phyloP scores from a whole-genome alignment of 2,113 vertebrate species.

The Balaeniceps rex region DNA sequence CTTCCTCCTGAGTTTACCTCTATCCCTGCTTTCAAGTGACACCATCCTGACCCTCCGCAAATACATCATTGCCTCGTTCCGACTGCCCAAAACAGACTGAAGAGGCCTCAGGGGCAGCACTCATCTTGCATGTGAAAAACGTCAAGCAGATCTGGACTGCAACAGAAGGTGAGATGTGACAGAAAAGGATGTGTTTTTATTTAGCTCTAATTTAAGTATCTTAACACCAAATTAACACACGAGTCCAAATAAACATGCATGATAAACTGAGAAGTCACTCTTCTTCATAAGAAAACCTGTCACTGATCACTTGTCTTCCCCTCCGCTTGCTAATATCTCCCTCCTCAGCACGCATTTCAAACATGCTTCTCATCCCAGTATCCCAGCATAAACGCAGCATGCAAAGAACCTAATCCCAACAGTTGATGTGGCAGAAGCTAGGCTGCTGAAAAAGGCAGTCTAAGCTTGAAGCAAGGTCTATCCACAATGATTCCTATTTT shows the following conservation, averaged over 20 bases:
- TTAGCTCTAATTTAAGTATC: neutral
- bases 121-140: neutral
- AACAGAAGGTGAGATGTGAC: neutral
- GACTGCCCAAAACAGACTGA: neutral
- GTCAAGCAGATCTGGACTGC: neutral
- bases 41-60: neutral
- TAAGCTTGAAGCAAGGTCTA: neutral
- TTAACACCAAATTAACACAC: neutral
- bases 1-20: neutral
- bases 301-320: neutral
- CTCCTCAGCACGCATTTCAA: neutral
- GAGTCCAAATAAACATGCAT: neutral
- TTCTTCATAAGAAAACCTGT: neutral
- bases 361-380: neutral
- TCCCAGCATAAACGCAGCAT: neutral
- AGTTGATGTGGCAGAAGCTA: neutral
- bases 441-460: neutral
- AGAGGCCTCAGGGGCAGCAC: neutral
- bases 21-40: neutral
- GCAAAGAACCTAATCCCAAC: accelerated
- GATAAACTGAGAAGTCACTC: neutral
- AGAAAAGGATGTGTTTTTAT: neutral
- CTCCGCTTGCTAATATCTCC: neutral
- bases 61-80: neutral
- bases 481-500: neutral